Percentiles rank a stretch among this genome's conserved stretches.
Conservation (phyloP, 2,113 vertebrate species). For the Xyliphius kryptos region DNA sequence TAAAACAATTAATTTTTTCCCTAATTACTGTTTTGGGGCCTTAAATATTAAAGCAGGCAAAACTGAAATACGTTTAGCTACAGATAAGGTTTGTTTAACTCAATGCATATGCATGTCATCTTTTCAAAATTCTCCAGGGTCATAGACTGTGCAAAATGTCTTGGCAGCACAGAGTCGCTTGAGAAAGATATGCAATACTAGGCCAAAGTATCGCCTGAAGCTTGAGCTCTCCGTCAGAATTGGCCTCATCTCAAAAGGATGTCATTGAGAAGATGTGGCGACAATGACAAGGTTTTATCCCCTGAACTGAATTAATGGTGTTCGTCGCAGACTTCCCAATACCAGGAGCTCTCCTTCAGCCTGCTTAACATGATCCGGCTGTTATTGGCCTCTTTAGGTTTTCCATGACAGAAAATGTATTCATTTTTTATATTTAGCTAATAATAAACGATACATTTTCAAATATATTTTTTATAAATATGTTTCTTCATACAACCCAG, state of each 20-base stretch:
- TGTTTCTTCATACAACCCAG: not conserved
- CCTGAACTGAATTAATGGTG: not conserved
- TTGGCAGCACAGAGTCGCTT: constrained; percentile 23
- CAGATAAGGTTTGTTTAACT: not conserved
- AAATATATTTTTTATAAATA: not conserved
- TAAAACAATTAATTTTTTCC: too few relatives aligned
- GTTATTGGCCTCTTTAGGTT: not conserved
- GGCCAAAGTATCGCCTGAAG: constrained; percentile 30
- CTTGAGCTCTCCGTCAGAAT: not conserved
- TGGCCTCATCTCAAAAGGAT: constrained; percentile 16
- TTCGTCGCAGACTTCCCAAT: constrained; percentile 1
- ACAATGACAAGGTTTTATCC: constrained; percentile 8
- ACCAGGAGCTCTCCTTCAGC: not conserved
- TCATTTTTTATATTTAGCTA: too few relatives aligned
- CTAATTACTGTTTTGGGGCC: too few relatives aligned
- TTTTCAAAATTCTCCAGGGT: constrained; percentile 8
- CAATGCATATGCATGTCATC: not conserved
- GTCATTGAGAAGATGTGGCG: constrained; percentile 5
- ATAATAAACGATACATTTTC: too few relatives aligned
- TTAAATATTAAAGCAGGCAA: not conserved
- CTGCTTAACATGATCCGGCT: constrained; percentile 13
- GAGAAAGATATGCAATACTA: constrained; percentile 26
- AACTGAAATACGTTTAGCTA: not conserved
- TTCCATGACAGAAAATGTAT: too few relatives aligned
- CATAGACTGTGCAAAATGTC: constrained; percentile 18